A percentile compares a stretch with the other conserved stretches of the same genome.
Conservation (phyloP, 2,888 invertebrate species). For the Xanthostigma xanthostigma region DNA sequence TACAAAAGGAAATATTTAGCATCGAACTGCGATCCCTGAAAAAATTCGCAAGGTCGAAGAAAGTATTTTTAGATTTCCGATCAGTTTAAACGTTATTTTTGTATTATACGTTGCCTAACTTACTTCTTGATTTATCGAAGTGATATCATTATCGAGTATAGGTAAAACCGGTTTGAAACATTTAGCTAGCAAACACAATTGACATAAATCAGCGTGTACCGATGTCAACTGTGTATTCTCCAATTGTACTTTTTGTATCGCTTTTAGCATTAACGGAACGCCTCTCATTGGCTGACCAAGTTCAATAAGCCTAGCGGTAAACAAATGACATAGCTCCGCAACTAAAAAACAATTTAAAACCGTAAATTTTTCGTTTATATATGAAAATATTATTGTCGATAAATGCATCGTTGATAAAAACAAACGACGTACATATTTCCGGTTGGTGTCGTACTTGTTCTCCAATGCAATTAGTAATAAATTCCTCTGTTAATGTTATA, state of each 20-base stretch:
- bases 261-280: slow-evolving; percentile 64
- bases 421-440: slow-evolving; percentile 58
- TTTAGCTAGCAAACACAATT: slow-evolving; percentile 79
- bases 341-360: slow-evolving; percentile 36
- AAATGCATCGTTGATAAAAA: neutral
- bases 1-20: slow-evolving; percentile 83
- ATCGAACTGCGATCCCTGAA: slow-evolving; percentile 60
- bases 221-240: slow-evolving; percentile 84
- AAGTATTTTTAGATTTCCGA: neutral
- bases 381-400: neutral
- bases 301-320: slow-evolving; percentile 65
- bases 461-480: slow-evolving; percentile 72
- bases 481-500: slow-evolving; percentile 69
- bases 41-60: slow-evolving; percentile 2
- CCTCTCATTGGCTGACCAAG: slow-evolving; percentile 68
- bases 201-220: slow-evolving; percentile 86
- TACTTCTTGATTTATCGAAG: slow-evolving; percentile 79
- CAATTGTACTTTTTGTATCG: slow-evolving; percentile 76
- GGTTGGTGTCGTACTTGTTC: slow-evolving; percentile 80
- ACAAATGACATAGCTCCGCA: slow-evolving; percentile 76
- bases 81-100: neutral
- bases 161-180: slow-evolving; percentile 83
- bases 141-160: slow-evolving; percentile 80
- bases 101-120: slow-evolving; percentile 7
- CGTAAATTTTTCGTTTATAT: neutral